Percentiles rank a stretch among this genome's conserved stretches.
These are phyloP conservation scores for Diplolepis rosae DNA, from an alignment of 2,888 invertebrate genomes.

Conservation along the genomic window DNA sequence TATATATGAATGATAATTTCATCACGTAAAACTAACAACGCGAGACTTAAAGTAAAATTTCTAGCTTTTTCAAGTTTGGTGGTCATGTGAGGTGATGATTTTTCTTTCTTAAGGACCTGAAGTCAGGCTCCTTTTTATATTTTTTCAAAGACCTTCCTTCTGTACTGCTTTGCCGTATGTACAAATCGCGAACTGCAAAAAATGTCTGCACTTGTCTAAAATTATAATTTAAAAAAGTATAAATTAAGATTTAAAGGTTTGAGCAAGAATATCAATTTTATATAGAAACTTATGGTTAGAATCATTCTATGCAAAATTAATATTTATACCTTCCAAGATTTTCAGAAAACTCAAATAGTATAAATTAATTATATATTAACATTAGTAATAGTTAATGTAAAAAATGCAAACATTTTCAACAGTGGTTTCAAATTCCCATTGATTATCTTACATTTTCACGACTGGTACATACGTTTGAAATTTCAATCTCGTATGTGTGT, in stretches of 20 bases:
- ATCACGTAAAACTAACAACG: conserved; percentile 56
- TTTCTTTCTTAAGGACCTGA: conserved; percentile 6
- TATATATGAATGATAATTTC: conserved; percentile 3
- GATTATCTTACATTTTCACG: conserved; percentile 17
- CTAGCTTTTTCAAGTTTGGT: conserved; percentile 72
- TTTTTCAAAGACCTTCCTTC: conserved; percentile 25
- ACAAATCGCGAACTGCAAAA: conserved; percentile 27
- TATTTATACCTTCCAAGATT: too few relatives aligned
- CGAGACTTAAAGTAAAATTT: conserved; percentile 61
- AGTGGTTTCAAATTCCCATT: conserved; percentile 2
- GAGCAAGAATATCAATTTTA: not conserved
- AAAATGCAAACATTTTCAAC: conserved; percentile 8
- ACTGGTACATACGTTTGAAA: conserved; percentile 15
- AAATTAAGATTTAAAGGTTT: not conserved
- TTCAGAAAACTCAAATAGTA: too few relatives aligned
- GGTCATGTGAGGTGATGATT: conserved; percentile 50
- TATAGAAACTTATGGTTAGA: not conserved
- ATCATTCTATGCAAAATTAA: too few relatives aligned
- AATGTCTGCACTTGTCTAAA: not conserved
- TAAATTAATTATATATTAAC: not conserved
- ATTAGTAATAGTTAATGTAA: not conserved
- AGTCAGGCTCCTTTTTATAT: conserved; percentile 9
- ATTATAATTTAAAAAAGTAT: not conserved
- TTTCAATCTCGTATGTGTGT: conserved; percentile 9
- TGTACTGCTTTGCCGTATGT: conserved; percentile 16